phyloP scores from a whole-genome alignment of 2,797 vertebrate genomes.

The Balearica regulorum region DNA sequence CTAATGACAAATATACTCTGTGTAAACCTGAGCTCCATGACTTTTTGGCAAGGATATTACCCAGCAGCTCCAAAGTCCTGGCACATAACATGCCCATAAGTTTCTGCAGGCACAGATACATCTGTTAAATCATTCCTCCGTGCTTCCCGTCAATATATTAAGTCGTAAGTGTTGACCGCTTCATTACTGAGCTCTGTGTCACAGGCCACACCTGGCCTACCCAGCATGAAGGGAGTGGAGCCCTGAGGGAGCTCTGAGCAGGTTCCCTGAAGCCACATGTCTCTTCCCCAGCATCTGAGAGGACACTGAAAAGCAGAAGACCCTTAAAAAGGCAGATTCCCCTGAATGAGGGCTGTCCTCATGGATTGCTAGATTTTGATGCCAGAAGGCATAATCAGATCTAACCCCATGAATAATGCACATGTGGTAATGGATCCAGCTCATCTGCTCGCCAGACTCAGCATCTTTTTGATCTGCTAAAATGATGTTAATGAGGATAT shows the following conservation, averaged over 20 bases:
- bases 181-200: background rate
- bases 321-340: background rate
- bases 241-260: background rate
- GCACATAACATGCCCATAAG: conserved; percentile 24
- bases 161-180: background rate
- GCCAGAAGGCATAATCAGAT: background rate
- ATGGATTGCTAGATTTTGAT: background rate
- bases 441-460: background rate
- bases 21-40: conserved; percentile 58
- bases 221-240: background rate
- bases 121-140: conserved; percentile 32
- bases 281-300: background rate
- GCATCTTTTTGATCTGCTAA: background rate
- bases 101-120: conserved; percentile 48
- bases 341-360: background rate
- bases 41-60: conserved; percentile 53
- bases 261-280: background rate
- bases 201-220: background rate
- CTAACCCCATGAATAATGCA: background rate
- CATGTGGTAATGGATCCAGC: background rate
- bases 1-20: conserved; percentile 55
- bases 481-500: background rate
- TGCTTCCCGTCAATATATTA: background rate
- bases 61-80: conserved; percentile 54
- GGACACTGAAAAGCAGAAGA: background rate